Base-by-base conservation (phyloP, 2,797 vertebrate genomes). In the Paramormyrops hopkinsi region DNA sequence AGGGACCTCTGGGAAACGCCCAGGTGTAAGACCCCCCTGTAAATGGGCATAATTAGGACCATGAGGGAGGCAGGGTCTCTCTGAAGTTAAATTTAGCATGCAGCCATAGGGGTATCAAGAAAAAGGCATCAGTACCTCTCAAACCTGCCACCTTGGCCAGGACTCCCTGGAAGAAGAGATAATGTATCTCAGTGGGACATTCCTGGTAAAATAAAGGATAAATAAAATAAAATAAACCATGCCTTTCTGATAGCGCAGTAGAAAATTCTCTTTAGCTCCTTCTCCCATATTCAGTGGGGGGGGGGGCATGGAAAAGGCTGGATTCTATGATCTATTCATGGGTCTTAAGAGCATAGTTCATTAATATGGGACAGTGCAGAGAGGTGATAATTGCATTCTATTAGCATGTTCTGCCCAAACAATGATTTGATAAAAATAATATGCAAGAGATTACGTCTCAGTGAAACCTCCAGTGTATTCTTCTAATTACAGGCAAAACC, bases 321-420 rank as follows among this genome's bases (percentile, higher is more conserved):
- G 65, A 73, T 87, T 91, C 89, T 92, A 94, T 95, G 92, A 95
- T 95, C 95, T 95, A 95, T 96, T 95, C 93, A 95, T 91, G 17
- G 7, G 11, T 59, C 17, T n/a, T 56, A 41, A 41, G 17, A 17
- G 92, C 91, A 88, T 90, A 91, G 90, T 88, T 92, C 92, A 96
- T 96, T 96, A 96, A 94, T 94, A 96, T 96, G 93, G 91, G 92
- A 95, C 92, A 93, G 93, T 56, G 50, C 17, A 41, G 53, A 87
- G 33, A 87, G 53, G 85, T 92, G 94, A 94, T 95, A 94, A 94
- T 93, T 94, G 92, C 93, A 93, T 95, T 95, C 95, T 95, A 96
- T 96, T 93, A 94, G 91, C 92, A 87, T 93, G 92, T 92, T 19
- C 62, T 82, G 88, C 88, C 46, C 89, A 90, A 91, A 90, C 90